phyloP scores from a whole-genome alignment of 2,113 vertebrate species.

The Chaetura pelagica region DNA sequence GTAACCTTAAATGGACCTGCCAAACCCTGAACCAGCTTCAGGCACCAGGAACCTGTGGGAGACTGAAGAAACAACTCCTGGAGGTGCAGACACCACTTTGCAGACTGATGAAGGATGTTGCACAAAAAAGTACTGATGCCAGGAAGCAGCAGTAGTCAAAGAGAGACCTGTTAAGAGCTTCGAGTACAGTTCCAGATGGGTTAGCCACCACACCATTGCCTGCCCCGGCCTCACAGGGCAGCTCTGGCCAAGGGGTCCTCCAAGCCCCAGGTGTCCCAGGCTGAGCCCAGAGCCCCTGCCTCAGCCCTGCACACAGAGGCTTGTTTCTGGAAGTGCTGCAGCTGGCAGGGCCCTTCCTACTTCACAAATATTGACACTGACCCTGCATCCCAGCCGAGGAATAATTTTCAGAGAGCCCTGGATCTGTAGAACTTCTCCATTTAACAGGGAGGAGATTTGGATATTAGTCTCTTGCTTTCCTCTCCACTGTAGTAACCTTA shows the following conservation, averaged over 20 bases:
- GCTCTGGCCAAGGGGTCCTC: accelerated
- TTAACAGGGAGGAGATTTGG: neutral
- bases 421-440: neutral
- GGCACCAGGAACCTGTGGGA: neutral
- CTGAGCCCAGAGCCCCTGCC: neutral
- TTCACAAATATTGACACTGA: constrained; percentile 75
- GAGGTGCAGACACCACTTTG: neutral
- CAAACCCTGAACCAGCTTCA: neutral
- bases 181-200: neutral
- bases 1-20: neutral
- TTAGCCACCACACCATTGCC: neutral
- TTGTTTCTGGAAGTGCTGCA: constrained; percentile 27
- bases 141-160: constrained; percentile 15
- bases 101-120: neutral
- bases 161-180: neutral
- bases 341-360: constrained; percentile 45
- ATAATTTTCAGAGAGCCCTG: constrained; percentile 3
- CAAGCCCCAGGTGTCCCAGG: neutral
- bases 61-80: neutral
- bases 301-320: neutral
- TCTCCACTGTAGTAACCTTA: neutral
- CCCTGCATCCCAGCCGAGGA: neutral
- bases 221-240: neutral
- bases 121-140: neutral
- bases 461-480: neutral